Base-by-base conservation (phyloP, 1,140 invertebrate genomes). In the Augochlora pura region DNA sequence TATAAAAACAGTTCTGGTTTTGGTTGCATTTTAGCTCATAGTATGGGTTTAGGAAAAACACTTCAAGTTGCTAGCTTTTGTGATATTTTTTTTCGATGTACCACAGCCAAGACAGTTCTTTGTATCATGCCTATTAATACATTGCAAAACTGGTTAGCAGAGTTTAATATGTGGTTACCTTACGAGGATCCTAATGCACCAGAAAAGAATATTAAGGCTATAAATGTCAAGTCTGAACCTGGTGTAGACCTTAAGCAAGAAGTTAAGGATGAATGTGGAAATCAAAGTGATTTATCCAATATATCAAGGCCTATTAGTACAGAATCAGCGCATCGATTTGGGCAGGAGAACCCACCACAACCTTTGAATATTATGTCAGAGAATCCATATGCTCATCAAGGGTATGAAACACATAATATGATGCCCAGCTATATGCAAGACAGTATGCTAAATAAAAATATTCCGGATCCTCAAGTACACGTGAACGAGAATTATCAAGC, bases 61-160 rank as follows among this genome's bases (percentile, higher is more conserved):
- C 94, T 99, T 60, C 99, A 99, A 87, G 93, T 99, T 63, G 97
- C 99, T 42, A 97, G 97, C 83, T 99, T 99, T 93, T 97, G 97
- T 90, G 98, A 99, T 93, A 96, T 99, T 82, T 99, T 99, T 93
- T 94, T 99, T 84, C 94, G 98, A 68, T 96, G 97, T 89, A 99
- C 98, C 0, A 94, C 94, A n/a, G 96, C 97, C 9, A 97, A 96
- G 89, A 97, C 96, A 49, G 97, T 99, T 6, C 92, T 99, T 12
- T 98, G 98, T 88, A 99, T 99, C 83, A 99, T 99, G 94, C 99
- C 99, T 1, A 99, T 99, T 72, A 99, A 99, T 93, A 99, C 99
- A 2, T 93, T 99, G 70, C 98, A 99, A 93, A 99, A 99, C 94
- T 99, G 99, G 99, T 92, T 98, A 79, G 96, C 97, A 5, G 99